phyloP scores from a whole-genome alignment of 2,113 vertebrate species.

The Coryphaenoides rupestris region DNA sequence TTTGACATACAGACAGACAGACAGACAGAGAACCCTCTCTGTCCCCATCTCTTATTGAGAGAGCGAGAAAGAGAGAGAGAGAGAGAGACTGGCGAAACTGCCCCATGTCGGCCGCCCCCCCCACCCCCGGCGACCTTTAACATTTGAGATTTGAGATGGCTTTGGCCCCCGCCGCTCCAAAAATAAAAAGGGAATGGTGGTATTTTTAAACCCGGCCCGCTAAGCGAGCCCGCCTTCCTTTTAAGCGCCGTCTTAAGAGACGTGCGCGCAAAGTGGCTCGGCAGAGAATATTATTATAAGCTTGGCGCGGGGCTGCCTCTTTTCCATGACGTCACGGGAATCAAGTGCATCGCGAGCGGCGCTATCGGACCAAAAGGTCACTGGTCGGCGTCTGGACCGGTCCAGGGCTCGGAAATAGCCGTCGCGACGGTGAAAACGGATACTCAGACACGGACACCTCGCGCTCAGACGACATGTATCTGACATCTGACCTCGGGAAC shows the following conservation, averaged over 20 bases:
- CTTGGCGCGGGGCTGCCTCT: conserved; percentile 32
- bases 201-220: conserved; percentile 26
- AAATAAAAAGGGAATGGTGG: conserved; percentile 44
- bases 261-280: conserved; percentile 16
- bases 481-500: conserved; percentile 36
- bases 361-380: conserved; percentile 52
- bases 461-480: conserved; percentile 26
- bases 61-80: too few species aligned
- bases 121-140: conserved; percentile 45
- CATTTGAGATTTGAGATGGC: conserved; percentile 47
- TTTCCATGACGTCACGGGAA: conserved; percentile 64
- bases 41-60: too few species aligned
- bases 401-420: background rate
- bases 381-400: conserved; percentile 28
- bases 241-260: conserved; percentile 47
- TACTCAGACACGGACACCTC: conserved; percentile 32
- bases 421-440: conserved; percentile 12
- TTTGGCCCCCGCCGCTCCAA: conserved; percentile 3
- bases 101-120: background rate
- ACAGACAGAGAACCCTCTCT: too few species aligned
- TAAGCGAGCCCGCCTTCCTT: conserved; percentile 40
- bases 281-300: conserved; percentile 27
- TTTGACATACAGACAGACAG: background rate
- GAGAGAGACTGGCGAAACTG: background rate
- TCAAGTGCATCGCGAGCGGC: conserved; percentile 30